phyloP scores from a whole-genome alignment of 2,888 invertebrate species.

The Automeris io region DNA sequence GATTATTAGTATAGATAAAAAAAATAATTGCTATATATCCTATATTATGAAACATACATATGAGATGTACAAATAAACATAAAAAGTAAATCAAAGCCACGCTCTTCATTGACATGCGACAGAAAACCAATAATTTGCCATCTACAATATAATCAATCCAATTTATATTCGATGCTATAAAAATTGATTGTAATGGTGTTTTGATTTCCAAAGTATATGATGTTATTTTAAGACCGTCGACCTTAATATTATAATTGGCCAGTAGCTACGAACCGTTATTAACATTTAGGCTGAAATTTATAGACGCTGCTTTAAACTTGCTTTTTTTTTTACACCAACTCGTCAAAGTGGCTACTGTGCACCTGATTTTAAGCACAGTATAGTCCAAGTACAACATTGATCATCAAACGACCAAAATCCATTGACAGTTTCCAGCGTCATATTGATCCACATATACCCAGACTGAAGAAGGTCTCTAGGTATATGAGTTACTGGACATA shows the following conservation, averaged over 20 bases:
- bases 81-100: constrained; percentile 1
- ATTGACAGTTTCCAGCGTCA: too few species aligned
- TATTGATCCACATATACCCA: too few species aligned
- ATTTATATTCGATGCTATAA: constrained; percentile 14
- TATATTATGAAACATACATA: neutral
- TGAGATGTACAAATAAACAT: neutral
- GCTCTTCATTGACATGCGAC: constrained; percentile 6
- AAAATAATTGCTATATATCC: too few species aligned
- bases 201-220: constrained; percentile 1
- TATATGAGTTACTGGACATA: too few species aligned
- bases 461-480: too few species aligned
- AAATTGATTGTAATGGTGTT: constrained; percentile 11
- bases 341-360: too few species aligned
- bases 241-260: neutral
- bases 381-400: too few species aligned
- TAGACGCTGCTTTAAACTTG: too few species aligned
- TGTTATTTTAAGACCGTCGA: neutral
- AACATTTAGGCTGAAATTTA: neutral
- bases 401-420: too few species aligned
- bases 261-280: neutral
- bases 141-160: constrained; percentile 15
- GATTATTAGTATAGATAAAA: too few species aligned
- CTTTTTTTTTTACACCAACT: too few species aligned
- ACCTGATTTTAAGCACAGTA: too few species aligned
- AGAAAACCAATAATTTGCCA: constrained; percentile 14